Evolutionary conservation across 2,113 vertebrate species (phyloP).

Genomic region (Acanthisitta chloris): DNA sequence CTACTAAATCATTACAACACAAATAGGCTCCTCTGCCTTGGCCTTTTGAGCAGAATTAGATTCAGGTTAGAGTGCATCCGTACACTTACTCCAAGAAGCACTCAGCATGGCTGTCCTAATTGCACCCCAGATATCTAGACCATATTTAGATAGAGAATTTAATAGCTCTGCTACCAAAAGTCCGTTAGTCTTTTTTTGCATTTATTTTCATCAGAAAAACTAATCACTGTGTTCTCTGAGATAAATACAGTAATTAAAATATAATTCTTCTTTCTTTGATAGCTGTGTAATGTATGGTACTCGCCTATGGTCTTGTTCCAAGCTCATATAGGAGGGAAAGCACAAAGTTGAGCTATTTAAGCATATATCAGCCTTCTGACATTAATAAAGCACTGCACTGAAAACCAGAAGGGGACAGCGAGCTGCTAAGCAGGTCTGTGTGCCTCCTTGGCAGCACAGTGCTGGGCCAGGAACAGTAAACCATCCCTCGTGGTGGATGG

Average conservation of each 20-base stretch:
- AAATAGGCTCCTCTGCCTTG: conserved; percentile 3
- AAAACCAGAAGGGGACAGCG: background rate
- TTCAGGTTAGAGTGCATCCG: conserved; percentile 39
- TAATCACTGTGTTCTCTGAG: background rate
- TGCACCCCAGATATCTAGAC: conserved; percentile 42
- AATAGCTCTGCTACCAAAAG: conserved; percentile 46
- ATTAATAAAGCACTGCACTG: background rate
- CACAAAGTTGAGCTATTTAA: background rate
- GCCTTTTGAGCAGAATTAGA: conserved; percentile 21
- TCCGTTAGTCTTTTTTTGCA: conserved; percentile 50
- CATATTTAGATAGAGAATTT: conserved; percentile 25
- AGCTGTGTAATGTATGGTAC: background rate
- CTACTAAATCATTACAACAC: conserved; percentile 5
- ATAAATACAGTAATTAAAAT: conserved; percentile 61
- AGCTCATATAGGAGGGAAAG: background rate
- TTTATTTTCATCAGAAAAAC: conserved; percentile 44
- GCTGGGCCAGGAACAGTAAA: background rate
- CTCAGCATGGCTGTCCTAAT: background rate
- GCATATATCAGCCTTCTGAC: background rate
- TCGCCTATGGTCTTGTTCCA: background rate
- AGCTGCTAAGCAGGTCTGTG: background rate
- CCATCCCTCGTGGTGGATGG: fast-evolving
- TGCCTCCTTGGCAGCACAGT: fast-evolving
- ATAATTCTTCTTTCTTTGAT: conserved; percentile 53
- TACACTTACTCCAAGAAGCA: conserved; percentile 11